Evolutionary conservation across 2,113 vertebrate genomes (phyloP), one percentile per base, ranked within the genome.

Genomic region (Rhinolophus sinicus): DNA sequence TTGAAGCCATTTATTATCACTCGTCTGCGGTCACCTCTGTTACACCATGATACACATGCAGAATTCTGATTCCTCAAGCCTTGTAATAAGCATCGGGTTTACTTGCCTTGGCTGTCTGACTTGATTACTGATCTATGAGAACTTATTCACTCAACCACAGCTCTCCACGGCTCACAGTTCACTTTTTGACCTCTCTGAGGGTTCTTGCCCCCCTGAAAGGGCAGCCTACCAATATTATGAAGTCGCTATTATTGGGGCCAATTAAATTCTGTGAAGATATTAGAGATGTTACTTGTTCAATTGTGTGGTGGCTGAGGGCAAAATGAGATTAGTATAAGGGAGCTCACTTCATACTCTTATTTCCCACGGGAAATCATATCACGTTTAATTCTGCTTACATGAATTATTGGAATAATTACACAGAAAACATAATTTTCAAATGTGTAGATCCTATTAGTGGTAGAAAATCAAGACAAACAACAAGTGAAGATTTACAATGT

Each of bases 371-470:
- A 87, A 95, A 95, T 91, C 56, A 65, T 33, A 92, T 86, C 52
- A 88, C 85, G 65, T 95, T 95, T 96, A 52, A 90, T 96, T 93
- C 56, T 15, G 0, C 76, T 97, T 84, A 50, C 22, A n/a, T 64
- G 30, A 54, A 33, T 95, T 90, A 96, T 84, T 67, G 95, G 64
- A 97, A 97, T 94, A n/a, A 67, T 83, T 52, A 70, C 11, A 69
- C 65, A 78, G 64, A 97, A 94, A 90, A 72, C 70, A 96, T 85
- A 89, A 91, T 78, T 96, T 58, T 38, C 72, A 97, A 62, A 75
- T 87, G 8, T 87, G 54, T 33, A 96, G 65, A 82, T 30, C 52
- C 10, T 90, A 86, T 88, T 75, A 52, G 38, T 33, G 78, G 16
- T 28, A 92, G 44, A 81, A 97, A 98, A 93, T 80, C 47, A 81